phyloP scores from a whole-genome alignment of 2,888 invertebrate species.

The Nipponacmea schrenckii region DNA sequence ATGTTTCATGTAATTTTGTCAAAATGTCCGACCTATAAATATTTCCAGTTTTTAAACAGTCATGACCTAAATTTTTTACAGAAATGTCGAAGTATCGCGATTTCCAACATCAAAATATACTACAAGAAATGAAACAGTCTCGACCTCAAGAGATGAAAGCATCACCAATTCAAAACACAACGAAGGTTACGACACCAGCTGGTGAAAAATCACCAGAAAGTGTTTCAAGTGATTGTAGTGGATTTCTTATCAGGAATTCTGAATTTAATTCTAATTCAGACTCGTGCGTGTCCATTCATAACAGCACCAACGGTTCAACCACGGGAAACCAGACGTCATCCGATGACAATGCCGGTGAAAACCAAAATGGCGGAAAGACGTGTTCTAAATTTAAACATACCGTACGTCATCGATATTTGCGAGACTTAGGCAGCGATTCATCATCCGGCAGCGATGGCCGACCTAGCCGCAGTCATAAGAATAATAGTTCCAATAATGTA shows the following conservation, averaged over 20 bases:
- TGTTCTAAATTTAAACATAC: constrained; percentile 92
- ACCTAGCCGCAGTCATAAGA: neutral
- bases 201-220: too few species aligned
- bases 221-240: too few species aligned
- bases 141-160: too few species aligned
- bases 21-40: too few species aligned
- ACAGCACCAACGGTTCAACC: neutral
- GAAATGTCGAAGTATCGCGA: too few species aligned
- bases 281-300: neutral
- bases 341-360: neutral
- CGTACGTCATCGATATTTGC: constrained; percentile 86
- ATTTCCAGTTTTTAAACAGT: too few species aligned
- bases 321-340: neutral
- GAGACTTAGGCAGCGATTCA: constrained; percentile 52
- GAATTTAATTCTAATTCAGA: neutral
- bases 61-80: too few species aligned
- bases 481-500: constrained; percentile 31
- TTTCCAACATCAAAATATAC: too few species aligned
- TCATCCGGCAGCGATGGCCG: constrained; percentile 34
- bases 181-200: too few species aligned
- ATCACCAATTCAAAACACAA: too few species aligned
- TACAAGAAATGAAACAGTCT: too few species aligned
- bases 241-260: neutral
- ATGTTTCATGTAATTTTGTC: too few species aligned
- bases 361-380: neutral